Conservation (phyloP, 1,140 invertebrate genomes). For the Heliconius hewitsoni region DNA sequence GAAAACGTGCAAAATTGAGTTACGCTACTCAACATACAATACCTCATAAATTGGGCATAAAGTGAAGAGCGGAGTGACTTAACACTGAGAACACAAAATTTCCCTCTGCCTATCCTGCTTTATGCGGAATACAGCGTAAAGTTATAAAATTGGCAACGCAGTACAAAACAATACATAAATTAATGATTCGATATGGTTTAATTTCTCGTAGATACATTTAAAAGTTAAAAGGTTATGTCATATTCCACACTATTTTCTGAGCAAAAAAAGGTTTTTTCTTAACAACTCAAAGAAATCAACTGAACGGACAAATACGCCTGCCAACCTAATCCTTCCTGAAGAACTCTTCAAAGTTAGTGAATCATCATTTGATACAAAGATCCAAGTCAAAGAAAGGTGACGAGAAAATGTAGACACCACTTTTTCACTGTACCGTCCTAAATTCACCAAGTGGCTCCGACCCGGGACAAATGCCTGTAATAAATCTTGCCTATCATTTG, state of each 20-base stretch:
- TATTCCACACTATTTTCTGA: too few species aligned
- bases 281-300: neutral
- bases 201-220: too few species aligned
- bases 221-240: too few species aligned
- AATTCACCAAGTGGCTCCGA: slow-evolving; percentile 46
- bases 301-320: neutral
- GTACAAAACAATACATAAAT: too few species aligned
- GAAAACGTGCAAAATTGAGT: neutral
- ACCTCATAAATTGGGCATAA: neutral
- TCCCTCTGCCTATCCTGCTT: neutral
- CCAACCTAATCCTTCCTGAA: neutral
- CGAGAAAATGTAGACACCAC: slow-evolving; percentile 36
- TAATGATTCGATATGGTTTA: too few species aligned
- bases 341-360: slow-evolving; percentile 19
- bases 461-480: slow-evolving; percentile 47
- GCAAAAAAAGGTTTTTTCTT: neutral
- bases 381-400: slow-evolving; percentile 46
- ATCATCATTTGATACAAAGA: slow-evolving; percentile 37
- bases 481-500: slow-evolving; percentile 53
- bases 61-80: neutral
- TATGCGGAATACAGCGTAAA: neutral
- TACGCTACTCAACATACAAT: neutral
- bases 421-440: slow-evolving; percentile 39
- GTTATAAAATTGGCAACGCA: neutral
- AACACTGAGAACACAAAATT: neutral